Conservation (phyloP, 2,113 vertebrate genomes). For the human (Homo sapiens) region DNA sequence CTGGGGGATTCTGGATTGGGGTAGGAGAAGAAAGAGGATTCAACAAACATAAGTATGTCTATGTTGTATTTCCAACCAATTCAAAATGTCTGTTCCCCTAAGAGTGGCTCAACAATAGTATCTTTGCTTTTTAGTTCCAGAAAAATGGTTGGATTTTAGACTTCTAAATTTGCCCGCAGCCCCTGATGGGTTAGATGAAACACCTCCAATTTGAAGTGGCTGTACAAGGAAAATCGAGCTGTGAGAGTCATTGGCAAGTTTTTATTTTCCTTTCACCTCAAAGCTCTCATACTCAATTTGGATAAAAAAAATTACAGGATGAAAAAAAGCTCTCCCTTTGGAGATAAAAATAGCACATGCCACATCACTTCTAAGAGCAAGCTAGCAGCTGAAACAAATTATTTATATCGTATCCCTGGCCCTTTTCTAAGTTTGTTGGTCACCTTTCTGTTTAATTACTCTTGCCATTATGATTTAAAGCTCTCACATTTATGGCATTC, state of each 20-base stretch:
- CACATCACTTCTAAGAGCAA: not conserved
- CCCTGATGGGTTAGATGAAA: not conserved
- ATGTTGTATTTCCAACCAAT: not conserved
- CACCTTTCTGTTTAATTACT: constrained; percentile 26
- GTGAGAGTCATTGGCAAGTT: too few relatives aligned
- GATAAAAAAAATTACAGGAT: too few relatives aligned
- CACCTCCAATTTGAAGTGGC: too few relatives aligned
- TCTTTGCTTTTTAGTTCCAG: not conserved
- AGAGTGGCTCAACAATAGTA: not conserved
- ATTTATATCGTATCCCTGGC: constrained; percentile 5
- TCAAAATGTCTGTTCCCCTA: not conserved
- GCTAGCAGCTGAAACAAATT: constrained; percentile 10
- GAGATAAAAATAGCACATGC: too few relatives aligned
- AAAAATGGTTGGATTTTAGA: not conserved
- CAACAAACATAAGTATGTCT: not conserved
- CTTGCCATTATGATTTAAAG: not conserved
- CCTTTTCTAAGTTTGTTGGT: not conserved
- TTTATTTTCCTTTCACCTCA: too few relatives aligned
- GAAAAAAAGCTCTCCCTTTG: too few relatives aligned
- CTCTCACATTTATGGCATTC: not conserved
- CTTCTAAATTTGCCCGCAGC: not conserved
- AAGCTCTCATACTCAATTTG: too few relatives aligned
- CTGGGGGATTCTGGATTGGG: not conserved
- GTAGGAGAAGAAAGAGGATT: not conserved
- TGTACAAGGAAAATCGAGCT: too few relatives aligned